phyloP scores from a whole-genome alignment of 2,113 vertebrate genomes.

The Regulus satrapa region DNA sequence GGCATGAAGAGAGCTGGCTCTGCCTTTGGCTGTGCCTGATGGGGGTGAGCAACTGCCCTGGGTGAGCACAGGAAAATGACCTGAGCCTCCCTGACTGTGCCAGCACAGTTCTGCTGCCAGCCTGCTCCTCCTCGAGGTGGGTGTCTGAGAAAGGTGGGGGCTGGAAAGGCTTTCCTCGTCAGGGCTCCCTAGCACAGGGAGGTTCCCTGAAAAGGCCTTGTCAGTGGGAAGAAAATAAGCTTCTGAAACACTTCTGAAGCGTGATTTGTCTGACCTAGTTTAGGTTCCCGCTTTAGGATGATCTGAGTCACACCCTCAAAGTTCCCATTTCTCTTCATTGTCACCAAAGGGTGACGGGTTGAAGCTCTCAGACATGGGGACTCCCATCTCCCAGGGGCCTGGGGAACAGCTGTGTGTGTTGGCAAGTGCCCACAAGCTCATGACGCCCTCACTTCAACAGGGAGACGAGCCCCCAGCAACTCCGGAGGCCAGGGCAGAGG shows the following conservation, averaged over 20 bases:
- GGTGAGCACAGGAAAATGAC: neutral
- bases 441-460: fast-evolving
- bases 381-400: neutral
- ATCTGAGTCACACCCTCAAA: neutral
- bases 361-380: neutral
- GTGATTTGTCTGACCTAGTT: constrained; percentile 50
- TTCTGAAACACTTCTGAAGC: constrained; percentile 9
- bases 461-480: neutral
- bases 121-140: neutral
- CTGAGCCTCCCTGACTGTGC: neutral
- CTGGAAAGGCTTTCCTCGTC: constrained; percentile 20
- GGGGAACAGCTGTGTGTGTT: fast-evolving
- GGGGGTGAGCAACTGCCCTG: neutral
- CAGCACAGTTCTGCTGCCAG: neutral
- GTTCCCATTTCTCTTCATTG: neutral
- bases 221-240: constrained; percentile 27
- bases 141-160: neutral
- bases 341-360: neutral
- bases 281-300: constrained; percentile 20
- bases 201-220: constrained; percentile 28
- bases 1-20: neutral
- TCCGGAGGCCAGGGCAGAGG: neutral
- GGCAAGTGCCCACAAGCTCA: neutral
- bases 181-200: neutral
- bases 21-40: neutral